Percentiles rank a stretch among this genome's conserved stretches.
These are phyloP conservation scores for Charanyca ferruginea DNA, from an alignment of 2,888 invertebrate genomes.

Conservation along the genomic window DNA sequence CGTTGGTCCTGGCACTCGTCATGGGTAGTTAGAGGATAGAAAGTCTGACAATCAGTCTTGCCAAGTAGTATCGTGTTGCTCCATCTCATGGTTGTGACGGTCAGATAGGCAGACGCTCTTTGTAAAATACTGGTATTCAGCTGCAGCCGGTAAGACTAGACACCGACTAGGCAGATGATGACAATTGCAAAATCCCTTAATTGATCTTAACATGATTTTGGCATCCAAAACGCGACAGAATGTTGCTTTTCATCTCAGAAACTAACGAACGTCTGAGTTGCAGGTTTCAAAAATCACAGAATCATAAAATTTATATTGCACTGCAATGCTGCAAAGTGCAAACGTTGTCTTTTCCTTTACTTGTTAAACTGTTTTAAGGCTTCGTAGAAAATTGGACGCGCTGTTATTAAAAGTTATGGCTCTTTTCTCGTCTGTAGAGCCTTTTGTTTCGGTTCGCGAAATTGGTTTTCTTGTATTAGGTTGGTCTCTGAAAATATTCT, in stretches of 20 bases:
- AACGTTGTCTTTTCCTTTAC: conserved; percentile 22
- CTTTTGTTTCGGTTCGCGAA: conserved; percentile 21
- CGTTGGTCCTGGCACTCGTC: too few relatives aligned
- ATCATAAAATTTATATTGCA: conserved; percentile 25
- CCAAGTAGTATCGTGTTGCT: too few relatives aligned
- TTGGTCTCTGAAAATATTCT: conserved; percentile 3
- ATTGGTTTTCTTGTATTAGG: conserved; percentile 35
- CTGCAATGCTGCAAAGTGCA: conserved; percentile 42
- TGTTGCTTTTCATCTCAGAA: neutral
- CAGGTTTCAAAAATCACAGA: neutral
- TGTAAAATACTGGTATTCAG: too few relatives aligned
- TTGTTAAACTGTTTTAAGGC: conserved; percentile 37
- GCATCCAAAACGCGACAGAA: too few relatives aligned
- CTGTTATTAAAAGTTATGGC: conserved; percentile 48
- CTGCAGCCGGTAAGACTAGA: too few relatives aligned
- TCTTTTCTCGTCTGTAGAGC: conserved; percentile 18
- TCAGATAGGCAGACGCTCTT: too few relatives aligned
- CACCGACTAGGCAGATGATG: too few relatives aligned
- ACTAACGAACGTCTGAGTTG: neutral
- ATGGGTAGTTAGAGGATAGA: too few relatives aligned
- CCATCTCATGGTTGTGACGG: too few relatives aligned
- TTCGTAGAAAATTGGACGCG: conserved; percentile 48
- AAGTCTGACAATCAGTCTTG: too few relatives aligned
- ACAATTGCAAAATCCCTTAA: too few relatives aligned
- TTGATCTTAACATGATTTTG: too few relatives aligned